Evolutionary conservation across 2,888 invertebrate genomes (phyloP), one percentile per base, ranked within the genome.

Genomic region (Mythimna ferrago): DNA sequence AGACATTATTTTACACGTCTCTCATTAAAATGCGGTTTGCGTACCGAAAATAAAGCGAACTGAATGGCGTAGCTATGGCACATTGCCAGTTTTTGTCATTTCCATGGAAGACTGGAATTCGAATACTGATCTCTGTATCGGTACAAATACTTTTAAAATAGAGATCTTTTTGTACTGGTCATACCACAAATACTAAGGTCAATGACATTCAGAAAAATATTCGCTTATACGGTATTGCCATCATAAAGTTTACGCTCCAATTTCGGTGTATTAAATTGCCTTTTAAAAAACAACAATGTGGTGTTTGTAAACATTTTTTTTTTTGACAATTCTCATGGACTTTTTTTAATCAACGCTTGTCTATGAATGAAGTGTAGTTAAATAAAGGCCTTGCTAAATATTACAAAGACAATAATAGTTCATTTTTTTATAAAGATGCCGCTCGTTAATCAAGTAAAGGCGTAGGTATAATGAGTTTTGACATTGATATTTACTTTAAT

Each of bases 11-110:
- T 81, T 73, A 75, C 66, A 72, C 58, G 86, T 86, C 70, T 71
- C 89, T 92, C 92, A 94, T 95, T 94, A 93, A 93, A 93, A 94
- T 93, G 90, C 94, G 90, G 92, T 92, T 90, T 91, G 87, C 92
- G 93, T 92, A 89, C 89, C 86, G 86, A 91, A 92, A 93, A 94
- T 93, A 94, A 92, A 91, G 87, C 88, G 88, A 86, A 89, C 87
- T 89, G 91, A 91, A 92, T 91, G 87, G 86, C 86, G 71, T 81
- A 83, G 80, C 78, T 80, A 83, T 89, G 95, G 95, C 94, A 87
- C 81, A 81, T 81, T 92, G 95, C 95, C 95, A 95, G 92, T 91
- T 92, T 91, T 90, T 90, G 90, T 85, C 88, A 93, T 91, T 90
- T 90, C 90, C 90, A 92, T 91, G 86, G 83, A 80, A 86, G 81